A percentile compares a stretch with the other conserved stretches of the same genome.
Evolutionary conservation across 2,888 invertebrate species (phyloP).

Genomic region (Lithophane ornitopus): DNA sequence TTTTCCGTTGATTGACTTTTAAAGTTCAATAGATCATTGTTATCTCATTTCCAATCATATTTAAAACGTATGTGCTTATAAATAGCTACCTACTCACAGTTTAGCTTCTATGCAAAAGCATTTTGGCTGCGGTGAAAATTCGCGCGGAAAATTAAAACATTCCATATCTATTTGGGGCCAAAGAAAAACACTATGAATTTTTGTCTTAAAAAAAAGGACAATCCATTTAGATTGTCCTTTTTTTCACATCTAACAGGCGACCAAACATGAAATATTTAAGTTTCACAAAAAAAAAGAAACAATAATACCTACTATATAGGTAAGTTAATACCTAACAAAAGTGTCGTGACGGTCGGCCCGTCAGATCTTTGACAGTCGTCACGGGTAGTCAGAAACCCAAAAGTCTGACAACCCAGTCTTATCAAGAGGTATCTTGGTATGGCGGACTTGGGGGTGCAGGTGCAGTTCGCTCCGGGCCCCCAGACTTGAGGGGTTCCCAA

Average conservation of each 20-base stretch:
- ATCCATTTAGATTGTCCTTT: no score
- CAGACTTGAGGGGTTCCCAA: no score
- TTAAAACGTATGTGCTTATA: background rate
- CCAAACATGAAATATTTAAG: background rate
- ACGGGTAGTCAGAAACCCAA: no score
- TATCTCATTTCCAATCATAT: slow-evolving; percentile 14
- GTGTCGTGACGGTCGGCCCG: no score
- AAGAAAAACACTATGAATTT: background rate
- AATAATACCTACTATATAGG: background rate
- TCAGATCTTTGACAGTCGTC: no score
- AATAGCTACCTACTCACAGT: background rate
- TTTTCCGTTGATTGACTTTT: slow-evolving; percentile 57
- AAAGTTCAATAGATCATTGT: slow-evolving; percentile 52
- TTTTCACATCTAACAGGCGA: background rate
- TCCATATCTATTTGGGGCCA: background rate
- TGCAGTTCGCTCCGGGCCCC: no score
- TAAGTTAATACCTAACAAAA: no score
- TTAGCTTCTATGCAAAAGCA: background rate
- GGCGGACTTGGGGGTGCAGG: no score
- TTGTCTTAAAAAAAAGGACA: background rate
- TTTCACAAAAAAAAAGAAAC: background rate
- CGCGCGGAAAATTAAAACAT: slow-evolving; percentile 2
- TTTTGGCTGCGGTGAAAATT: slow-evolving; percentile 1
- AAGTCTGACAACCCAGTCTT: no score
- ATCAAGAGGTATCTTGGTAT: no score